Percentiles rank a stretch among this genome's conserved stretches.
Evolutionary conservation across 2,797 vertebrate species (phyloP).

Genomic region (Chloroceryle amazona): DNA sequence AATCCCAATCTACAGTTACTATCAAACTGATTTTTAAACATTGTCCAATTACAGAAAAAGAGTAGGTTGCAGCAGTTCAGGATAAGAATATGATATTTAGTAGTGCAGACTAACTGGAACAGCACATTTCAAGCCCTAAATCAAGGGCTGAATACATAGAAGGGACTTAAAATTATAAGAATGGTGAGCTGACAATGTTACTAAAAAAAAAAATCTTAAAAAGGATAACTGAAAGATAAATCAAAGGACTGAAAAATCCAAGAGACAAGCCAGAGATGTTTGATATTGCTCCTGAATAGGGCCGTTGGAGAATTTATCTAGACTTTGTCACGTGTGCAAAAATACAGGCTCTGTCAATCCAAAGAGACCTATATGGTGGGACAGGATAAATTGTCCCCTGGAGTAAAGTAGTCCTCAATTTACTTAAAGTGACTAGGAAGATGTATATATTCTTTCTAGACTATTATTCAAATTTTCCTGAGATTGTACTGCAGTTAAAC

Average conservation of each 20-base stretch:
- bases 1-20: background rate
- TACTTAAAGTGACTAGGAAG: conserved; percentile 26
- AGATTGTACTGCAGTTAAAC: conserved; percentile 4
- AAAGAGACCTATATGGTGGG: background rate
- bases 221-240: background rate
- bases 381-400: conserved; percentile 23
- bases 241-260: background rate
- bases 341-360: background rate
- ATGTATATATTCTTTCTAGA: conserved; percentile 1
- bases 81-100: background rate
- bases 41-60: background rate
- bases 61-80: background rate
- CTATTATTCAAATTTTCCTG: conserved; percentile 31
- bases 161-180: background rate
- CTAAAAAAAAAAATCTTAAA: background rate
- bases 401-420: conserved; percentile 6
- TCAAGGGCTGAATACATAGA: background rate
- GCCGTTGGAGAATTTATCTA: background rate
- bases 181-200: background rate
- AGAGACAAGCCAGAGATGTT: background rate
- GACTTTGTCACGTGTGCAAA: background rate
- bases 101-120: background rate
- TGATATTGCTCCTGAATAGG: background rate
- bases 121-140: background rate
- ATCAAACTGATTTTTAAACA: background rate